These are phyloP conservation scores for Phataginus tricuspis DNA, from an alignment of 2,797 vertebrate genomes.

Conservation along the genomic window DNA sequence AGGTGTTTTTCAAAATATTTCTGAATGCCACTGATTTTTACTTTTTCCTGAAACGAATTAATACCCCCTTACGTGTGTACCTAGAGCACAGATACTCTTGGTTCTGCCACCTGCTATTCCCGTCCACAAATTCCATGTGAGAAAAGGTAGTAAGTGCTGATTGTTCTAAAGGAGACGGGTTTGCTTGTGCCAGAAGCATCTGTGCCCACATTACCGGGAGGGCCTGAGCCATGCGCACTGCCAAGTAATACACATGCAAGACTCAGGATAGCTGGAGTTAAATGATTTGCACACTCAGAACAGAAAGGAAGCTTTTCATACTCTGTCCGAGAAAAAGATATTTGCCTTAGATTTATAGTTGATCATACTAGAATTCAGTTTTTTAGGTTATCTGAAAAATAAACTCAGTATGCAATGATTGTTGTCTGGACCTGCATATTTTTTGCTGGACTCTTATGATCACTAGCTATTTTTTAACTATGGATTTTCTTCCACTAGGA, in stretches of 20 bases:
- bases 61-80: not conserved
- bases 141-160: not conserved
- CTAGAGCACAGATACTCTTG: not conserved
- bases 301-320: not conserved
- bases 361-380: constrained; percentile 1
- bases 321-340: not conserved
- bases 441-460: not conserved
- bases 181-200: not conserved
- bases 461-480: constrained; percentile 32
- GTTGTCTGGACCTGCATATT: not conserved
- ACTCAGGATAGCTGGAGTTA: not conserved
- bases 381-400: constrained; percentile 22
- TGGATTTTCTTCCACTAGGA: constrained; percentile 31
- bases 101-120: constrained; percentile 26
- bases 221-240: not conserved
- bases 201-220: not conserved
- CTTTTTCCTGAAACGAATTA: constrained; percentile 34
- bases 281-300: not conserved
- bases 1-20: constrained; percentile 64
- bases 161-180: not conserved
- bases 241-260: not conserved
- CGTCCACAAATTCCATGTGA: not conserved
- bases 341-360: not conserved
- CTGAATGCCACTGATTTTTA: not conserved
- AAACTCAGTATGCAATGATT: not conserved